Evolutionary conservation across 2,797 vertebrate genomes (phyloP), one percentile per base, ranked within the genome.

Genomic region (Phaenicophaeus curvirostris): DNA sequence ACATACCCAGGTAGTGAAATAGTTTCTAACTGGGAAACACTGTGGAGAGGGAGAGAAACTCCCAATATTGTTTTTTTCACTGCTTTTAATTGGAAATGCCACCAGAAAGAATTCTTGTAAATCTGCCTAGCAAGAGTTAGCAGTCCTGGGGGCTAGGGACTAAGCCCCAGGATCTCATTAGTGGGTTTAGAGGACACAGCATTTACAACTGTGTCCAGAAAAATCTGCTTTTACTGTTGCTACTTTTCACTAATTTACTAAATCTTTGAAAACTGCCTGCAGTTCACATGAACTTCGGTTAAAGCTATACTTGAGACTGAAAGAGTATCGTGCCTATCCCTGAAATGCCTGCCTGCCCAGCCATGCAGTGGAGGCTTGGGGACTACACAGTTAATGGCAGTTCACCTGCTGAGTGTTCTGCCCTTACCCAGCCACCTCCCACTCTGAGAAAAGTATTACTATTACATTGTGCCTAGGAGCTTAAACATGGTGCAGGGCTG

Each of bases 31-130:
- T 57, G 66, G 54, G 28, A 87, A 87, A 53, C 59, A 65, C 44
- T 67, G 41, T 57, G 58, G 35, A 69, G 59, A 92, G 18, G 66
- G 27, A 87, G 28, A 82, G 12, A 88, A 93, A 82, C 57, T 71
- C 20, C 28, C 39, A 81, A 9, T 79, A 86, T 28, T n/a, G 39
- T 14, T 74, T 94, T n/a, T 68, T 93, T 58, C 3, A 62, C 42
- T 10, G 15, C 67, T 89, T 94, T 66, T 85, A 94, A 63, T 71
- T 89, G 42, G 15, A 96, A 95, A 91, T 87, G 54, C 17, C 55
- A 61, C 3, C 68, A 59, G 90, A 91, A 84, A 86, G 18, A 15
- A 74, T 93, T 82, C 37, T 12, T 39, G 88, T 27, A 80, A 85
- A 82, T 35, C 53, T 23, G 20, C 53, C 24, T 67, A 44, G 19